These are phyloP conservation scores for Procavia capensis DNA, from an alignment of 2,113 vertebrate genomes.

Conservation along the genomic window DNA sequence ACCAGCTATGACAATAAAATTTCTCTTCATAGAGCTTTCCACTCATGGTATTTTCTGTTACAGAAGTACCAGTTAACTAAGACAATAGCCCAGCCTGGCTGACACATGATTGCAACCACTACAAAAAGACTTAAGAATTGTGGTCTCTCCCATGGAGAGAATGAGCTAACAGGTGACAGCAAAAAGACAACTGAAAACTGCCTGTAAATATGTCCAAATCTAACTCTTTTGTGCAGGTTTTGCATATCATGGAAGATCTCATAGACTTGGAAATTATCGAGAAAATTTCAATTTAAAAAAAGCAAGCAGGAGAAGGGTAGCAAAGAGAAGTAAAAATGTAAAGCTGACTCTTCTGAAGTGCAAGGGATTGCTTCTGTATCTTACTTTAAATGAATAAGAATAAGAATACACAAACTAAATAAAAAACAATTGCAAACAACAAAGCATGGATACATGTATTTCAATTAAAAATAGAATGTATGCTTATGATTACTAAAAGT, in stretches of 20 bases:
- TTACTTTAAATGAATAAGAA: conserved; percentile 21
- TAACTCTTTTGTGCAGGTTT: not conserved
- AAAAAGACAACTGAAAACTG: not conserved
- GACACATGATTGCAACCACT: no score
- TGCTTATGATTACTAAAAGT: not conserved
- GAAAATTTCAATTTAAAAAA: not conserved
- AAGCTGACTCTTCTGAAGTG: not conserved
- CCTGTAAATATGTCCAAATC: not conserved
- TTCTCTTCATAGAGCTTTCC: no score
- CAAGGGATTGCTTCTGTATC: not conserved
- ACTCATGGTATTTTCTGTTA: no score
- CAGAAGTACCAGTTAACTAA: no score
- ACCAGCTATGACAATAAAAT: no score
- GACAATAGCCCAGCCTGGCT: no score
- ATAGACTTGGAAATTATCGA: not conserved
- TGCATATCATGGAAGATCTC: not conserved
- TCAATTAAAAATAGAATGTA: conserved; percentile 26
- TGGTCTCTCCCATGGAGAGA: not conserved
- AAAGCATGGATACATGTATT: not conserved
- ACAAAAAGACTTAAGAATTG: not conserved
- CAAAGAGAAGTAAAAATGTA: conserved; percentile 12
- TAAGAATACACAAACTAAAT: conserved; percentile 1
- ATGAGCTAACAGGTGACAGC: not conserved
- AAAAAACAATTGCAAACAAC: not conserved
- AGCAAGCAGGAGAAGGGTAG: not conserved